These are phyloP conservation scores for Cheilosia variabilis DNA, from an alignment of 2,888 invertebrate species.

Conservation along the genomic window DNA sequence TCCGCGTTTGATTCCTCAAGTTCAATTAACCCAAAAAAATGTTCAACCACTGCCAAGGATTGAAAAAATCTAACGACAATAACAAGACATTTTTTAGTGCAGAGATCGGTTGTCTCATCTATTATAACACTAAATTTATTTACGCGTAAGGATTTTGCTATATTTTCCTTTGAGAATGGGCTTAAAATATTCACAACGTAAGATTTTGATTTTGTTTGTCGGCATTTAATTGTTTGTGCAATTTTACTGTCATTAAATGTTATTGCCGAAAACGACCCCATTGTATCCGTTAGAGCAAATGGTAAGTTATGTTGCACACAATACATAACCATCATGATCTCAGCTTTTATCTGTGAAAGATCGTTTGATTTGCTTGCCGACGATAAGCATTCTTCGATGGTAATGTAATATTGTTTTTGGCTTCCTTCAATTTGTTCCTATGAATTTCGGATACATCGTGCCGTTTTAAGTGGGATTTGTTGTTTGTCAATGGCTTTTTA, in stretches of 20 bases:
- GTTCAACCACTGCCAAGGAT: slow-evolving; percentile 10
- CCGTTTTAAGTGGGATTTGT: not conserved
- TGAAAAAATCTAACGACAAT: slow-evolving; percentile 7
- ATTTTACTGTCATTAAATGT: slow-evolving; percentile 1
- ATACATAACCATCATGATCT: slow-evolving; percentile 20
- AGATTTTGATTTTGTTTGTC: slow-evolving; percentile 4
- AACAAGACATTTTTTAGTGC: slow-evolving; percentile 17
- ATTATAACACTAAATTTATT: slow-evolving; percentile 19
- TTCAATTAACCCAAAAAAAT: slow-evolving; percentile 17
- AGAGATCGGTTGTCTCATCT: slow-evolving; percentile 24
- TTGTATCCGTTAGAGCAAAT: slow-evolving; percentile 16
- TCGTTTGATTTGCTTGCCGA: not conserved
- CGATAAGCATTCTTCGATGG: slow-evolving; percentile 16
- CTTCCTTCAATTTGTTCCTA: slow-evolving; percentile 8
- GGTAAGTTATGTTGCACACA: not conserved
- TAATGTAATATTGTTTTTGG: not conserved
- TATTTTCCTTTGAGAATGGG: no score
- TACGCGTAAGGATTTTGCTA: no score
- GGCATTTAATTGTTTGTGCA: not conserved
- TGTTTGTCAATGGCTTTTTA: slow-evolving; percentile 6
- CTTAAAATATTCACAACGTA: not conserved
- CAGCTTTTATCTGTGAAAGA: slow-evolving; percentile 11
- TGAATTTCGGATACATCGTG: not conserved
- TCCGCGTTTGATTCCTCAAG: slow-evolving; percentile 14
- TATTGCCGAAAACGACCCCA: slow-evolving; percentile 10